Conservation (phyloP, 2,797 vertebrate genomes). For the Pempheris klunzingeri region DNA sequence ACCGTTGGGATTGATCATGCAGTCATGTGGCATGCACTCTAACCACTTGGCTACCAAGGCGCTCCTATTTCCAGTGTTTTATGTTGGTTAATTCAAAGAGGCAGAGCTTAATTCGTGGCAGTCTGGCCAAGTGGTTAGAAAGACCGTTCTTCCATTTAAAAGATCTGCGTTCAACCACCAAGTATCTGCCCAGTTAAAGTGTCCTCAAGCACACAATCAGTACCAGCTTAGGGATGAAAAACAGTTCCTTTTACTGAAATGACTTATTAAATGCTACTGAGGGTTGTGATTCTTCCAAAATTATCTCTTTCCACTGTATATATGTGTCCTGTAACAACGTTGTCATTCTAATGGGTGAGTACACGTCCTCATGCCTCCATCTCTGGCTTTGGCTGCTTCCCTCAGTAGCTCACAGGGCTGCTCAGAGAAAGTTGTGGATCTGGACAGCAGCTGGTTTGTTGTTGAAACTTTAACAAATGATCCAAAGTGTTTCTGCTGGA, state of each 20-base stretch:
- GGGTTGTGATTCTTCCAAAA: not conserved
- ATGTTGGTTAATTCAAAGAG: conserved; percentile 18
- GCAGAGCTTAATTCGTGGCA: not conserved
- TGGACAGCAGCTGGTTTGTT: conserved; percentile 66
- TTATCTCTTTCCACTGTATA: not conserved
- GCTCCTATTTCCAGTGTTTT: conserved; percentile 34
- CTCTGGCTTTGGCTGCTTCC: conserved; percentile 45
- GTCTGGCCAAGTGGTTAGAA: conserved; percentile 6
- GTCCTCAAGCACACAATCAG: not conserved
- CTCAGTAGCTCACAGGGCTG: conserved; percentile 9
- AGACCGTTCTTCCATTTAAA: conserved; percentile 8
- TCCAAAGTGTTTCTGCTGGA: conserved; percentile 33
- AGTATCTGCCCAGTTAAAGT: conserved; percentile 3
- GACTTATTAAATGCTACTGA: not conserved
- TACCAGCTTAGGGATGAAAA: not conserved
- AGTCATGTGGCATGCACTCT: too few relatives aligned
- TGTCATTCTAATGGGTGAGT: conserved; percentile 8
- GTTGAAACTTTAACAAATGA: conserved; percentile 35
- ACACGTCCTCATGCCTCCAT: conserved; percentile 29
- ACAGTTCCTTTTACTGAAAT: not conserved
- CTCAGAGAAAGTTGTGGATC: conserved; percentile 39
- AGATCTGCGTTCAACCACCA: not conserved
- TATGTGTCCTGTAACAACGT: not conserved
- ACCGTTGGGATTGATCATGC: too few relatives aligned
- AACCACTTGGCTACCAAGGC: too few relatives aligned